These are phyloP conservation scores for Muricea muricata DNA, from an alignment of 92 coral and sea anemone genomes.

Conservation along the genomic window DNA sequence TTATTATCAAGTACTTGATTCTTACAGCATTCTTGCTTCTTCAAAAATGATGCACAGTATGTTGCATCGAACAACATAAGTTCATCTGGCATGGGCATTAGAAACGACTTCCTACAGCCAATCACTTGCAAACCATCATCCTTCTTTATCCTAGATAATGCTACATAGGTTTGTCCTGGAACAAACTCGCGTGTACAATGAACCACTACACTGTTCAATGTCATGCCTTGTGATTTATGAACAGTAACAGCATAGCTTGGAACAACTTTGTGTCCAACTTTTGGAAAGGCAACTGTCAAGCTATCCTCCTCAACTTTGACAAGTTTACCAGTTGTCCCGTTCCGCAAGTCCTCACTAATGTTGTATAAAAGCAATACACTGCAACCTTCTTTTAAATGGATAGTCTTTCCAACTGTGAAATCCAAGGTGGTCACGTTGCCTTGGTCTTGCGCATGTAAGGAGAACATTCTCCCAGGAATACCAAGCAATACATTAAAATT, in stretches of 20 bases:
- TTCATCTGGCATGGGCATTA: conserved; percentile 6
- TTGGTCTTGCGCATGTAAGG: conserved; percentile 61
- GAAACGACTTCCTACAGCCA: conserved; percentile 24
- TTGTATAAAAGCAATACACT: conserved; percentile 66
- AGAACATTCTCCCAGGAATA: conserved; percentile 56
- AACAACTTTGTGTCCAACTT: conserved; percentile 21
- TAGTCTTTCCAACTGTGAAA: neutral
- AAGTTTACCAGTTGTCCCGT: conserved; percentile 54
- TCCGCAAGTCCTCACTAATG: conserved; percentile 31
- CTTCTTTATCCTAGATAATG: conserved; percentile 36
- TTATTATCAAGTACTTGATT: neutral
- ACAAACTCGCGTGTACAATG: conserved; percentile 67
- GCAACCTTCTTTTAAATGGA: conserved; percentile 19
- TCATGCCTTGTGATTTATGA: conserved; percentile 54
- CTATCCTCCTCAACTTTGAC: conserved; percentile 16
- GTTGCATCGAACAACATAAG: conserved; percentile 4
- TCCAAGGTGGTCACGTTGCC: conserved; percentile 24
- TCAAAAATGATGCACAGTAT: neutral
- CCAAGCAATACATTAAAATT: conserved; percentile 49
- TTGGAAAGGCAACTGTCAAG: conserved; percentile 28
- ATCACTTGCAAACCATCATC: conserved; percentile 34
- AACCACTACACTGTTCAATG: conserved; percentile 52
- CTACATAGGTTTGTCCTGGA: conserved; percentile 63
- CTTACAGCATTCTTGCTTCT: conserved; percentile 16
- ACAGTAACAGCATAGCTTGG: conserved; percentile 47